A percentile compares a stretch with the other conserved stretches of the same genome.
These are phyloP conservation scores for Gallinago paraguaiae DNA, from an alignment of 2,113 vertebrate species.

Conservation along the genomic window DNA sequence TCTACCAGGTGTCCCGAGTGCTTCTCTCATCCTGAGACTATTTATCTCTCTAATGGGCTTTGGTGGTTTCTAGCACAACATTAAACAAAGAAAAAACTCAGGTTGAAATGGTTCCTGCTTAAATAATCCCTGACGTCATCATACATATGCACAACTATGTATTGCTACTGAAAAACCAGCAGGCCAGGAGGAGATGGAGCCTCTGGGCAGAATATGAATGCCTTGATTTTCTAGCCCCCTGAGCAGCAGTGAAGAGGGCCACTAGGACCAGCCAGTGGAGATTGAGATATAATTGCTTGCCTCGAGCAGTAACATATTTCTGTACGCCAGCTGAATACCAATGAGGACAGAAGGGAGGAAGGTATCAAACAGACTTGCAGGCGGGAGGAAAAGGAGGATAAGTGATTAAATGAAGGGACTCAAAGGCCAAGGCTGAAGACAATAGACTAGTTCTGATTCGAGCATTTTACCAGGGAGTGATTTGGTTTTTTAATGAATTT, in stretches of 20 bases:
- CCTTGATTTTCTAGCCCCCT: conserved; percentile 73
- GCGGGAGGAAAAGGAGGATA: conserved; percentile 26
- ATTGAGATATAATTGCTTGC: conserved; percentile 82
- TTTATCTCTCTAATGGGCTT: background rate
- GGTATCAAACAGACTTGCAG: background rate
- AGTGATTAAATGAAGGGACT: conserved; percentile 47
- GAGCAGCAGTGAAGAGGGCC: conserved; percentile 67
- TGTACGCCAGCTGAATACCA: conserved; percentile 79
- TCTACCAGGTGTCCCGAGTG: background rate
- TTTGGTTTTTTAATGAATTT: background rate
- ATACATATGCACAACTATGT: conserved; percentile 20
- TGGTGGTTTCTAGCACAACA: background rate
- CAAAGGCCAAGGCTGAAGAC: background rate
- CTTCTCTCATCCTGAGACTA: background rate
- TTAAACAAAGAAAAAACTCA: background rate
- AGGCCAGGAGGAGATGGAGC: conserved; percentile 40
- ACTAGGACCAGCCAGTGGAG: conserved; percentile 72
- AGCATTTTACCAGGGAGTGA: background rate
- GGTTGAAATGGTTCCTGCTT: conserved; percentile 37
- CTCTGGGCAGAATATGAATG: conserved; percentile 73
- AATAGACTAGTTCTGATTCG: conserved; percentile 3
- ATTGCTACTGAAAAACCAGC: conserved; percentile 29
- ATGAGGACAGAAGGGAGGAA: conserved; percentile 73
- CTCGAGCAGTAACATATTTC: conserved; percentile 78
- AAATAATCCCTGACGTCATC: conserved; percentile 42